A percentile compares a stretch with the other conserved stretches of the same genome.
phyloP scores from a whole-genome alignment of 2,113 vertebrate genomes.

The Cebus imitator region DNA sequence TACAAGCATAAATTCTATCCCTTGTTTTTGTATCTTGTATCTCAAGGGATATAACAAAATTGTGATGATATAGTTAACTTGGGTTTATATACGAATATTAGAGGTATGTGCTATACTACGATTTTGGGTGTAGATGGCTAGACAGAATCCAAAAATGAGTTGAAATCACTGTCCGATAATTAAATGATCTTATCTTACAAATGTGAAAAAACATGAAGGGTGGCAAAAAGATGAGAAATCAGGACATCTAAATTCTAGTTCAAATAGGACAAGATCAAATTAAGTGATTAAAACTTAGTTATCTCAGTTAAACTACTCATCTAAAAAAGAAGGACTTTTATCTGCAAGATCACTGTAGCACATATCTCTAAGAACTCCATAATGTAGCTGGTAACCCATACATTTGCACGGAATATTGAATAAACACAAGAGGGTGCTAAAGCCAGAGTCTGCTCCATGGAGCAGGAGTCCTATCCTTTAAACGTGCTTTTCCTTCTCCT shows the following conservation, averaged over 20 bases:
- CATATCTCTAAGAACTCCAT: neutral
- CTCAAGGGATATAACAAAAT: neutral
- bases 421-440: slow-evolving; percentile 21
- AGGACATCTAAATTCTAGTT: neutral
- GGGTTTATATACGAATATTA: neutral
- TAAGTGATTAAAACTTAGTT: slow-evolving; percentile 9
- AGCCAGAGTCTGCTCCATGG: neutral
- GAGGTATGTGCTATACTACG: neutral
- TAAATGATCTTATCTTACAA: neutral
- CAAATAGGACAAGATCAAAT: slow-evolving; percentile 36
- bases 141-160: neutral
- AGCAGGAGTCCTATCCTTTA: neutral
- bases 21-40: neutral
- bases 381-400: neutral
- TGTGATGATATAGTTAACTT: neutral
- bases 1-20: neutral
- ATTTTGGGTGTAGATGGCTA: neutral
- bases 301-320: neutral
- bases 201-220: slow-evolving; percentile 8
- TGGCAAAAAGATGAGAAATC: neutral
- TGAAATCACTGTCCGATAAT: neutral
- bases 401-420: neutral
- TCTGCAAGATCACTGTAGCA: neutral
- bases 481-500: neutral
- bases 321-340: neutral